These are phyloP conservation scores for Pseudomyrmex cubaensis DNA, from an alignment of 1,140 invertebrate species.

Conservation along the genomic window DNA sequence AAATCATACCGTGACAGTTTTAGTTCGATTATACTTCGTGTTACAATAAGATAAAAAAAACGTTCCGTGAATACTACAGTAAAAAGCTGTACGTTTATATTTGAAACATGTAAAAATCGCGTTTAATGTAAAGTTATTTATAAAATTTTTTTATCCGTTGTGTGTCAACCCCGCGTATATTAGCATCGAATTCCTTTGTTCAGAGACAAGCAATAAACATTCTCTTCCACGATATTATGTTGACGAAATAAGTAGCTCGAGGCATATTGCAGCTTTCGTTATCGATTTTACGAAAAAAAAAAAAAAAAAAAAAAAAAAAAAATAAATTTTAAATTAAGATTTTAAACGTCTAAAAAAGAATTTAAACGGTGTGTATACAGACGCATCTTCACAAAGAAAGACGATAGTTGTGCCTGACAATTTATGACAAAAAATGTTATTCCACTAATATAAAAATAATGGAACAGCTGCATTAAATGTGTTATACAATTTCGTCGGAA, in stretches of 20 bases:
- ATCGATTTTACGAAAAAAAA: constrained; percentile 30
- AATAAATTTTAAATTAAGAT: too few species aligned
- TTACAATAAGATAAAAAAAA: background rate
- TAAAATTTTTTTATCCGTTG: background rate
- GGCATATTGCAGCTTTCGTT: background rate
- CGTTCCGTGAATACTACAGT: background rate
- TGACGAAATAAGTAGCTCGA: constrained; percentile 1
- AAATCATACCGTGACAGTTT: constrained; percentile 4
- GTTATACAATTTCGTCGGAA: too few species aligned
- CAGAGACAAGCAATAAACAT: constrained; percentile 15
- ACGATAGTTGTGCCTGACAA: too few species aligned
- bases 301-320: too few species aligned
- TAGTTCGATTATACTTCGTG: background rate
- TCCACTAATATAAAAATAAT: too few species aligned
- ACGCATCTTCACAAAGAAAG: too few species aligned
- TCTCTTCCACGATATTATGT: constrained; percentile 6
- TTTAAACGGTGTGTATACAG: too few species aligned
- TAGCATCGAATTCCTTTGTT: background rate
- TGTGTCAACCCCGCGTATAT: background rate
- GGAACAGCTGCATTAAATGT: too few species aligned
- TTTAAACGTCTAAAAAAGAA: too few species aligned
- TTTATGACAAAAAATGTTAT: too few species aligned
- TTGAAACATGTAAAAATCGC: background rate
- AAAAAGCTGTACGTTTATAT: background rate
- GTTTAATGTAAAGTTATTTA: background rate